Evolutionary conservation across 2,113 vertebrate species (phyloP).

Genomic region (Microcebus ravelobensis): DNA sequence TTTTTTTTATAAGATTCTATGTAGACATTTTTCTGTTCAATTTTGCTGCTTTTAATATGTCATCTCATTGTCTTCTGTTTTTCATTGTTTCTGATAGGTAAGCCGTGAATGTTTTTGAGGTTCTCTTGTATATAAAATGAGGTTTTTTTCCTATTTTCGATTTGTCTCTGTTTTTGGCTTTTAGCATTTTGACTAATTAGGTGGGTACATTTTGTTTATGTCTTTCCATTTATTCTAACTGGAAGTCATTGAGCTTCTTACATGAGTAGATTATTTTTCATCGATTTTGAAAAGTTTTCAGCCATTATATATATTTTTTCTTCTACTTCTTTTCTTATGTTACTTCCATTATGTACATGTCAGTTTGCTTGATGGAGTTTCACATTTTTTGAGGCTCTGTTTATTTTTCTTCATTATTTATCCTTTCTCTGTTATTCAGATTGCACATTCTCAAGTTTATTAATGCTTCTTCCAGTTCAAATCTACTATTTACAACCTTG

Average conservation of each 20-base stretch:
- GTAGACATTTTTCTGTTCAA: not conserved
- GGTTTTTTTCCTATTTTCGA: not conserved
- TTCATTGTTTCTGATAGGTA: not conserved
- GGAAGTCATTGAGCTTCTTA: not conserved
- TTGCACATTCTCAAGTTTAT: not conserved
- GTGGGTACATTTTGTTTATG: not conserved
- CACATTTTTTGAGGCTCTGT: not conserved
- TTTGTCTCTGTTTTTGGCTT: not conserved
- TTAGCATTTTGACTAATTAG: not conserved
- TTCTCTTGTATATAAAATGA: not conserved
- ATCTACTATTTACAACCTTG: not conserved
- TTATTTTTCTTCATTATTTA: not conserved
- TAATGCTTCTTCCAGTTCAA: not conserved
- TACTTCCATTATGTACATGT: not conserved
- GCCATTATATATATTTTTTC: not conserved
- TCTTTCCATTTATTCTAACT: not conserved
- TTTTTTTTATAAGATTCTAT: not conserved
- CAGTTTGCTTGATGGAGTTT: not conserved
- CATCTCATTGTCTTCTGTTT: not conserved
- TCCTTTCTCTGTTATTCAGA: not conserved
- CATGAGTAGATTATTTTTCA: not conserved
- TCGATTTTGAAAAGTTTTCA: not conserved
- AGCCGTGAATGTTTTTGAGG: not conserved
- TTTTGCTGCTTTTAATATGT: not conserved
- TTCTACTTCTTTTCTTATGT: not conserved